phyloP scores from a whole-genome alignment of 2,797 vertebrate genomes.

The Pseudochirops cupreus region DNA sequence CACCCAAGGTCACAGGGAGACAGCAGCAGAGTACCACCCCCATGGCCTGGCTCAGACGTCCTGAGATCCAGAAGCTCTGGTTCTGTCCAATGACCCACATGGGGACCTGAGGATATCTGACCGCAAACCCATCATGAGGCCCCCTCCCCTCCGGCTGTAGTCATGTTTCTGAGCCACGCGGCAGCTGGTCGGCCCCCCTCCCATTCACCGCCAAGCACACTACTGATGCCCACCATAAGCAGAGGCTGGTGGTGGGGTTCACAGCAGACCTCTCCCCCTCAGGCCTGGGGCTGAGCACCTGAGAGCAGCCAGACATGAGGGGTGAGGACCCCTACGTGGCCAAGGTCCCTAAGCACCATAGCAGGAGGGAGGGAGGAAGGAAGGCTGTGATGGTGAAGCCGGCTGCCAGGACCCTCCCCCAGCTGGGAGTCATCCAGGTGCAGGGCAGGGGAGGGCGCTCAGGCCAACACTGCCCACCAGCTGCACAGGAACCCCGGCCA shows the following conservation, averaged over 20 bases:
- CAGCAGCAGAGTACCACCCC: neutral
- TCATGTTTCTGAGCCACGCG: constrained; percentile 33
- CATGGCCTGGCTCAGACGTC: neutral
- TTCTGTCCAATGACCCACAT: neutral
- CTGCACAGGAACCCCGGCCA: too few relatives aligned
- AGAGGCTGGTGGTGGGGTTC: neutral
- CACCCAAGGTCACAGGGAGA: too few relatives aligned
- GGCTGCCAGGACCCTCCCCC: too few relatives aligned
- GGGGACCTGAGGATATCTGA: constrained; percentile 16
- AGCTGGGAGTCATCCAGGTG: too few relatives aligned
- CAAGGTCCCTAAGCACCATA: neutral
- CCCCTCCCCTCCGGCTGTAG: neutral
- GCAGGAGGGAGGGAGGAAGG: neutral
- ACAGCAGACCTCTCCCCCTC: neutral
- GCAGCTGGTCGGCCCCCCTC: neutral
- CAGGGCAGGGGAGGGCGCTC: too few relatives aligned
- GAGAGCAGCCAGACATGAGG: neutral
- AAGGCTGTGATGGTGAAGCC: constrained; percentile 31
- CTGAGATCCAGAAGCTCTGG: neutral
- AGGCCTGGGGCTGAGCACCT: constrained; percentile 21
- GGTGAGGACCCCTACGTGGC: neutral
- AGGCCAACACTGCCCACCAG: too few relatives aligned
- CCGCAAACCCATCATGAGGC: constrained; percentile 57
- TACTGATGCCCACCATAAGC: neutral
- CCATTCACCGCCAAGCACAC: neutral